phyloP scores from a whole-genome alignment of 1,140 invertebrate species.

The Drosophila ercepeae region DNA sequence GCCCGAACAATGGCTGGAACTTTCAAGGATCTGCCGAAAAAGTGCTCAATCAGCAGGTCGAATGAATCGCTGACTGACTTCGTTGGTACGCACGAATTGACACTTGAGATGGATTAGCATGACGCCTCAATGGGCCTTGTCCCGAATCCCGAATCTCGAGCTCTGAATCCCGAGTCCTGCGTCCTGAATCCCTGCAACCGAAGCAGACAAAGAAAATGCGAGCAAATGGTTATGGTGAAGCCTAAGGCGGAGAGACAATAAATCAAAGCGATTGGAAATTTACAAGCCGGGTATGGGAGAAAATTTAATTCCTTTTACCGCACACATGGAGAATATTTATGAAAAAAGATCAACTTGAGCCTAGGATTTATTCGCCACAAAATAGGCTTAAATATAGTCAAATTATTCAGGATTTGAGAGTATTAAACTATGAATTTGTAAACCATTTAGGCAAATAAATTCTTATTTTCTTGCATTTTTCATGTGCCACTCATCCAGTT shows the following conservation, averaged over 20 bases:
- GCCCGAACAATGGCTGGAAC: slow-evolving; percentile 27
- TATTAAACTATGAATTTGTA: too few species aligned
- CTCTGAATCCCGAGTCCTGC: slow-evolving; percentile 2
- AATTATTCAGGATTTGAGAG: too few species aligned
- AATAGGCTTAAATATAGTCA: too few species aligned
- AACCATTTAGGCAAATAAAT: not conserved
- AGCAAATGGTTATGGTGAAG: not conserved
- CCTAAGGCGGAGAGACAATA: slow-evolving; percentile 16
- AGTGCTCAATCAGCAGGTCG: slow-evolving; percentile 73
- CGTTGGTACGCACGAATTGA: slow-evolving; percentile 72
- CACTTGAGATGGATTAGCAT: slow-evolving; percentile 78
- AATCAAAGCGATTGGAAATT: slow-evolving; percentile 44
- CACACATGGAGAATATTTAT: not conserved
- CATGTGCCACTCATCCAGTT: too few species aligned
- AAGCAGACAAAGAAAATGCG: slow-evolving; percentile 1
- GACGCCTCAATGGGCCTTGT: slow-evolving; percentile 40
- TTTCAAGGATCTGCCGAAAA: slow-evolving; percentile 42
- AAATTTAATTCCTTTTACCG: slow-evolving; percentile 11
- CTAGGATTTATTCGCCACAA: not conserved
- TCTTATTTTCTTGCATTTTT: not conserved
- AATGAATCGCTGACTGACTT: slow-evolving; percentile 71
- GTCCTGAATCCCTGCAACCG: not conserved
- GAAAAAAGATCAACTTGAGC: slow-evolving; percentile 6
- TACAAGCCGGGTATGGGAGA: slow-evolving; percentile 24
- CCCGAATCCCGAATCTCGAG: not conserved